Evolutionary conservation across 2,888 invertebrate species (phyloP).

Genomic region (Branchipolynoe longqiensis): DNA sequence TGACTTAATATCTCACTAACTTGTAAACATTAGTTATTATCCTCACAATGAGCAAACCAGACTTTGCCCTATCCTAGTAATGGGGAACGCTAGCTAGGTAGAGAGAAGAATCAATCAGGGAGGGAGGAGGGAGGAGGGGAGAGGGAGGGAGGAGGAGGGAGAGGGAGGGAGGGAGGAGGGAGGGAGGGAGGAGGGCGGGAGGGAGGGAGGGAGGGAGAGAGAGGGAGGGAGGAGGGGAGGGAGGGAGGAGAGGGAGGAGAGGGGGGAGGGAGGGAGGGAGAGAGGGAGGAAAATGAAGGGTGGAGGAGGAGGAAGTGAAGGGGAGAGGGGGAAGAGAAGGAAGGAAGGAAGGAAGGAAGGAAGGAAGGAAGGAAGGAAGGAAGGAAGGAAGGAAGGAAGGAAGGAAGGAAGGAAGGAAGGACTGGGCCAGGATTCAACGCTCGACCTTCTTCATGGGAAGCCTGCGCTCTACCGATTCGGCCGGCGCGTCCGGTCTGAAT

Average conservation of each 20-base stretch:
- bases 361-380: background rate
- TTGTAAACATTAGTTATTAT: too few relatives aligned
- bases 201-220: background rate
- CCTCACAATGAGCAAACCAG: too few relatives aligned
- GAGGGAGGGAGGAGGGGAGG: background rate
- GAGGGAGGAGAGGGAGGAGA: background rate
- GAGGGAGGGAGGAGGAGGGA: background rate
- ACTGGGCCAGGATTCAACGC: background rate
- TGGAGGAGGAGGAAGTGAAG: background rate
- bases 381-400: background rate
- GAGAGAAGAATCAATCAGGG: too few relatives aligned
- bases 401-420: background rate
- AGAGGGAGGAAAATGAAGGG: background rate
- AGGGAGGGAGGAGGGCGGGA: background rate
- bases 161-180: background rate
- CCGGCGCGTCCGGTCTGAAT: too few relatives aligned
- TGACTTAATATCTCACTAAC: too few relatives aligned
- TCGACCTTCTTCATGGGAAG: too few relatives aligned
- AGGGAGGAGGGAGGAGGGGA: background rate
- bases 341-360: background rate
- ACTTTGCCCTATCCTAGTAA: too few relatives aligned
- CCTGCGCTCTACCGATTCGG: too few relatives aligned
- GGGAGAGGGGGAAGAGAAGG: background rate
- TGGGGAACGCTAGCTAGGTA: too few relatives aligned
- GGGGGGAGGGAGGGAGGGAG: background rate